Evolutionary conservation across 2,797 vertebrate genomes (phyloP).

Genomic region (Pipistrellus kuhlii): DNA sequence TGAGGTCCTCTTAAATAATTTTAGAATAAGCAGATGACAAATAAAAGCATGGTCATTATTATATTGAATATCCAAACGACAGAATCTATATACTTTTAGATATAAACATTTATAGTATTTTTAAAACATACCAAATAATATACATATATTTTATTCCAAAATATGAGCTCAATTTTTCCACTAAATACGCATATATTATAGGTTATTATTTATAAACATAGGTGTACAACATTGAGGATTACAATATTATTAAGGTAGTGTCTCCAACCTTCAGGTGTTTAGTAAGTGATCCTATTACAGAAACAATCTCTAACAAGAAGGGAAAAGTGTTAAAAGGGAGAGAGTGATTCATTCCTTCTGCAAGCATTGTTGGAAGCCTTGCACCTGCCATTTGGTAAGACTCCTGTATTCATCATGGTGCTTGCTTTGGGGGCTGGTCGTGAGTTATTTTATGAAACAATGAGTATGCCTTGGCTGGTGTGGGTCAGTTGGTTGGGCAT

Average conservation of each 20-base stretch:
- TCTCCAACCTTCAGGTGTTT: not conserved
- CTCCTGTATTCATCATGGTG: not conserved
- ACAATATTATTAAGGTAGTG: not conserved
- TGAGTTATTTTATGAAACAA: not conserved
- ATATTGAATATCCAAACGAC: not conserved
- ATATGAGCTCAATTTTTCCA: not conserved
- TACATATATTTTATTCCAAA: not conserved
- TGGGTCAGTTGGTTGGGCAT: no score
- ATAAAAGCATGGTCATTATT: not conserved
- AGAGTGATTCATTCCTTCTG: not conserved
- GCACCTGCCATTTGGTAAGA: not conserved
- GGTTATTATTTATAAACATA: not conserved
- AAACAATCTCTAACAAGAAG: not conserved
- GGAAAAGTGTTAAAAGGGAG: not conserved
- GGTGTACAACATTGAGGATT: not conserved
- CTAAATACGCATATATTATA: not conserved
- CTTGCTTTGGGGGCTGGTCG: not conserved
- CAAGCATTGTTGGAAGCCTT: not conserved
- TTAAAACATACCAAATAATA: not conserved
- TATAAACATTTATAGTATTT: not conserved
- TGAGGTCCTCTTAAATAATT: not conserved
- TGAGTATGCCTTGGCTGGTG: no score
- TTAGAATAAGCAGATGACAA: not conserved
- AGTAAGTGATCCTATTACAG: not conserved
- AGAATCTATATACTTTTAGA: not conserved